Evolutionary conservation across 2,113 vertebrate genomes (phyloP).

Genomic region (Hiodon tergisus): DNA sequence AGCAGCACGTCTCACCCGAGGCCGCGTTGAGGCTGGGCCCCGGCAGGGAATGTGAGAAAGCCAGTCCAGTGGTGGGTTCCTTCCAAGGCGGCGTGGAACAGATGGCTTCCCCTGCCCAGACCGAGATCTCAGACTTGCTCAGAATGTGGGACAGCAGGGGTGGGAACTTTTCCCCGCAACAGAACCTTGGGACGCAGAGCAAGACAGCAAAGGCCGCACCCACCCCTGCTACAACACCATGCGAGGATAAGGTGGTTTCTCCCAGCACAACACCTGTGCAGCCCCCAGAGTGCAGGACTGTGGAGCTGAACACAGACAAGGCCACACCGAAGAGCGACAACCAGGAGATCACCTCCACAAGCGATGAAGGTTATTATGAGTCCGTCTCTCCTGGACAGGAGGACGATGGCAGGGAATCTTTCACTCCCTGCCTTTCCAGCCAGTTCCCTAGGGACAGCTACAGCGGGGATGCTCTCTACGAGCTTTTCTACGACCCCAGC

Average conservation of each 20-base stretch:
- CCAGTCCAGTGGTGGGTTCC: conserved; percentile 47
- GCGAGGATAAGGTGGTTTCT: conserved; percentile 6
- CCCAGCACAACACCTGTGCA: conserved; percentile 36
- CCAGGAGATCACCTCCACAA: conserved; percentile 71
- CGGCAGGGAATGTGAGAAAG: conserved; percentile 39
- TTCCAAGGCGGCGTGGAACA: conserved; percentile 67
- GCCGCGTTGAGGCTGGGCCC: conserved; percentile 46
- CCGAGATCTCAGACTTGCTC: conserved; percentile 61
- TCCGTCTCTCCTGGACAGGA: conserved; percentile 70
- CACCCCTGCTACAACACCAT: conserved; percentile 28
- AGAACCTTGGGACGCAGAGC: conserved; percentile 48
- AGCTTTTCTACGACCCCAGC: conserved; percentile 71
- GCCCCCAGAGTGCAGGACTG: conserved; percentile 48
- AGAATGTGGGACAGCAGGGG: conserved; percentile 70
- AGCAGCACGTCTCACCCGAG: conserved; percentile 62
- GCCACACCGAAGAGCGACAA: conserved; percentile 72
- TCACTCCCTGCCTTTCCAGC: conserved; percentile 45
- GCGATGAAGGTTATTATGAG: conserved; percentile 81
- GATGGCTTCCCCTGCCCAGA: conserved; percentile 64
- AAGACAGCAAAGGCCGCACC: conserved; percentile 29
- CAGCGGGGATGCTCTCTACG: conserved; percentile 78
- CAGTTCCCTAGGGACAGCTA: conserved; percentile 73
- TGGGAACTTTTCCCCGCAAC: conserved; percentile 58
- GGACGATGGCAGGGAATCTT: conserved; percentile 59
- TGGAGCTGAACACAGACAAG: conserved; percentile 54